A percentile compares a stretch with the other conserved stretches of the same genome.
Conservation (phyloP, 2,888 invertebrate species). For the Melanostoma mellinum region DNA sequence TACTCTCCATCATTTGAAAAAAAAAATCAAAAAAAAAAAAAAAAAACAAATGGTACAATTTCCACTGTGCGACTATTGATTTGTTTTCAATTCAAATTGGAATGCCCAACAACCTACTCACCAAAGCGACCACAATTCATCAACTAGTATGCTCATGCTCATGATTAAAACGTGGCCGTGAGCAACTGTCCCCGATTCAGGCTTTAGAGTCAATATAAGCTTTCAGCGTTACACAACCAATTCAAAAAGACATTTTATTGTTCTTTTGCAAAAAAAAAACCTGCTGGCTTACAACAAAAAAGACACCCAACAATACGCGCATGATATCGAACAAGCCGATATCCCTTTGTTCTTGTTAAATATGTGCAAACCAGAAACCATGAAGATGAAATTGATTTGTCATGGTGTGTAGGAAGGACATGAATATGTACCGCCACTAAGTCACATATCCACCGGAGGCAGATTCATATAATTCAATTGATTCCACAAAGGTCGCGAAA, state of each 20-base stretch:
- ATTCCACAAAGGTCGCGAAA: not conserved
- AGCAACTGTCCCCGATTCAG: slow-evolving; percentile 43
- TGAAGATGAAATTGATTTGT: slow-evolving; percentile 12
- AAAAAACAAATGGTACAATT: not conserved
- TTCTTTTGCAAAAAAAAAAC: slow-evolving; percentile 1
- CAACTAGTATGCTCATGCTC: not conserved
- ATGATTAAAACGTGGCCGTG: slow-evolving; percentile 53
- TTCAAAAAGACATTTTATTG: slow-evolving; percentile 10
- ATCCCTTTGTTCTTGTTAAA: slow-evolving; percentile 7
- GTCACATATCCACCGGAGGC: not conserved
- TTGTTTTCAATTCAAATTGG: not conserved
- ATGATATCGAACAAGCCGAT: not conserved
- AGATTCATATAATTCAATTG: slow-evolving; percentile 14
- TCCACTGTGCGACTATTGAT: not conserved
- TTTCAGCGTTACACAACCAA: slow-evolving; percentile 13
- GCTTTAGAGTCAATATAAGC: slow-evolving; percentile 18
- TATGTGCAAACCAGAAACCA: slow-evolving; percentile 1
- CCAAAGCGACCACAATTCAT: slow-evolving; percentile 27
- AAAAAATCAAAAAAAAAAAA: not conserved
- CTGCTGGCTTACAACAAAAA: not conserved
- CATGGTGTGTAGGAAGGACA: not conserved
- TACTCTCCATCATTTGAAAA: not conserved
- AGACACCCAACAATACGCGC: slow-evolving; percentile 4
- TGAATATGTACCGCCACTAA: not conserved
- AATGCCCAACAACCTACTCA: not conserved